Percentiles rank a stretch among this genome's conserved stretches.
Conservation (phyloP, 2,888 invertebrate species). For the Leucania comma region DNA sequence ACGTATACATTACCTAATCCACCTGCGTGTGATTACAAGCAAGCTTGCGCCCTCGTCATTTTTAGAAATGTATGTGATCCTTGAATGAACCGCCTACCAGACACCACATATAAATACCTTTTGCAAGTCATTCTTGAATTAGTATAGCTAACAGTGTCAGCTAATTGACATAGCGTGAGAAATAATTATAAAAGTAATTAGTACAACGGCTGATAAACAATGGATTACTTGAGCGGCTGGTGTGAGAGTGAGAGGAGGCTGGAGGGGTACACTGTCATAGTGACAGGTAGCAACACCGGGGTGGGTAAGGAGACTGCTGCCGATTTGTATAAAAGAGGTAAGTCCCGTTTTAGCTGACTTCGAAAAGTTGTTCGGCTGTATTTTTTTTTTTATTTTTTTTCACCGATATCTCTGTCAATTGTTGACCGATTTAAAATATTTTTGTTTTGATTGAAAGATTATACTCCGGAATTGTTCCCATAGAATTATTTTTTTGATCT, state of each 20-base stretch:
- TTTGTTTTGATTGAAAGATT: no score
- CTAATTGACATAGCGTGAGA: not conserved
- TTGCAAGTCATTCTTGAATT: not conserved
- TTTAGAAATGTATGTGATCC: no score
- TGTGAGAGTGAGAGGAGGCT: slow-evolving; percentile 87
- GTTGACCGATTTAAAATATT: no score
- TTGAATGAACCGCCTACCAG: not conserved
- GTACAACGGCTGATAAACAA: slow-evolving; percentile 48
- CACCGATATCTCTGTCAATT: no score
- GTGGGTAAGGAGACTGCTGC: slow-evolving; percentile 93
- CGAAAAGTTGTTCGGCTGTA: no score
- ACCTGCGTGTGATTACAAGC: no score
- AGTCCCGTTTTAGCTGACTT: slow-evolving; percentile 31
- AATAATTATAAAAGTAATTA: not conserved
- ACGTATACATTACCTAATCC: no score
- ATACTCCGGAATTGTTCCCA: no score
- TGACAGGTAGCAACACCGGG: slow-evolving; percentile 93
- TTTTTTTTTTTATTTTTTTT: no score
- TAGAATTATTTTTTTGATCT: no score
- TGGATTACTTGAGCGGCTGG: slow-evolving; percentile 82
- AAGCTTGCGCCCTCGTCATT: no score
- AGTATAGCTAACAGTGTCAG: not conserved
- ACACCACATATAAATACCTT: not conserved
- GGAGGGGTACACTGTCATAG: slow-evolving; percentile 83
- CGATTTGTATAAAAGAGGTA: slow-evolving; percentile 88